Evolutionary conservation across 2,888 invertebrate genomes (phyloP), one percentile per base, ranked within the genome.

Genomic region (Terebella lapidaria): DNA sequence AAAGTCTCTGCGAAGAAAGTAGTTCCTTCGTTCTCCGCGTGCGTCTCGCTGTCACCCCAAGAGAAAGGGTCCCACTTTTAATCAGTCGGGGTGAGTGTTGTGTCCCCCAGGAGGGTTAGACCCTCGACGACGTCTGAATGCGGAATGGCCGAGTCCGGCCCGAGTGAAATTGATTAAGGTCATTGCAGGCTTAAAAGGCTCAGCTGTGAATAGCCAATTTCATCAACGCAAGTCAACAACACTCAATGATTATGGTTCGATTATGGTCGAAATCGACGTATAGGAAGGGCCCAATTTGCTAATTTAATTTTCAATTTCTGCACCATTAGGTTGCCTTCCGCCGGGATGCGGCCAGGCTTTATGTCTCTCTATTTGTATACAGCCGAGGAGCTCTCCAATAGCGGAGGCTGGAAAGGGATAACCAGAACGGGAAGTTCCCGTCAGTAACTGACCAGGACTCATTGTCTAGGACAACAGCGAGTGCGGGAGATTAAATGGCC

Each of bases 261-360:
- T 75, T 75, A 76, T 73, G 29, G 57, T 27, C 54, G 55, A 57
- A 73, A 72, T 71, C 70, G 65, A 68, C 72, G 69, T 59, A 67
- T 68, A 69, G 70, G 67, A 10, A 67, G 67, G 71, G 65, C 65
- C 63, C 76, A 70, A 75, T 75, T 76, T 73, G 74, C 73, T 76
- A 76, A 76, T 74, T 76, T 74, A 76, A 76, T 76, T 76, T 76
- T 72, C 74, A 71, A 75, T 76, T 75, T 74, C 72, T 67, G 70
- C 66, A 68, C 74, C 73, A 76, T 77, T 77, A 76, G 73, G 30
- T 61, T 61, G 57, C 56, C 42, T 10, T 10, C 42, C 42, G 42
- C n/a, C n/a, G n/a, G n/a, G n/a, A n/a, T n/a, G n/a, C n/a, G n/a
- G n/a, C n/a, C n/a, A n/a, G n/a, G n/a, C n/a, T n/a, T n/a, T n/a